A percentile compares a stretch with the other conserved stretches of the same genome.
Conservation (phyloP, 2,113 vertebrate genomes). For the Ovis aries region ARS-UI_Ramb_v3.0 NC_056054.1:265830501-265831000, state of each 20-base stretch:
- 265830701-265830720: too few relatives aligned
- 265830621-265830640: too few relatives aligned
- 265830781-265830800: background rate
- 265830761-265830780: background rate
- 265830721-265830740: background rate
- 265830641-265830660: background rate
- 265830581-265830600: background rate
- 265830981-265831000: background rate
- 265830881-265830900: background rate
- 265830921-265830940: too few relatives aligned
- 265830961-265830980: too few relatives aligned
- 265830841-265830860: background rate
- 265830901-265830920: background rate
- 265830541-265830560: background rate
- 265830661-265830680: rapidly evolving
- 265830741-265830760: background rate
- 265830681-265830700: background rate
- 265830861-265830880: background rate
- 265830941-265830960: too few relatives aligned
- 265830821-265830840: background rate
- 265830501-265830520: background rate
- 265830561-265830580: rapidly evolving
- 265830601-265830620: background rate
- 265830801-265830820: background rate
- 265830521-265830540: background rate